These are phyloP conservation scores for Erannis defoliaria DNA, from an alignment of 2,888 invertebrate species.

Conservation along the genomic window DNA sequence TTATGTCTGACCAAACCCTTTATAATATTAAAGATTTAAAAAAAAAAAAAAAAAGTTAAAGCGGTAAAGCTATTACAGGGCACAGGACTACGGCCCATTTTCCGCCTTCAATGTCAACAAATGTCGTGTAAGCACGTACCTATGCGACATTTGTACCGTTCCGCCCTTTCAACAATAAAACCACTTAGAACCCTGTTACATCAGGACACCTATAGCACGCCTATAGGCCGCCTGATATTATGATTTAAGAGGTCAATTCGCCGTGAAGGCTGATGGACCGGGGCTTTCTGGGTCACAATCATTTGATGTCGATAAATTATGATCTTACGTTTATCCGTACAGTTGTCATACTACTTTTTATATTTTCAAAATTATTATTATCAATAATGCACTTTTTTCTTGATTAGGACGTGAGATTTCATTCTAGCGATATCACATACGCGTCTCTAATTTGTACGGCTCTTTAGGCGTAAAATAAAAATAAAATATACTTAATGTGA, in stretches of 20 bases:
- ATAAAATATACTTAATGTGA: too few relatives aligned
- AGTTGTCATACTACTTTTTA: too few relatives aligned
- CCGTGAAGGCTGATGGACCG: constrained; percentile 16
- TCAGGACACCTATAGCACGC: constrained; percentile 9
- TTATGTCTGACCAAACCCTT: too few relatives aligned
- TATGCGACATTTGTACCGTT: constrained; percentile 25
- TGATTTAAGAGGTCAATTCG: constrained; percentile 24
- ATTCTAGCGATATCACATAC: too few relatives aligned
- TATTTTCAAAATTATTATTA: background rate
- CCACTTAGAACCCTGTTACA: constrained; percentile 22
- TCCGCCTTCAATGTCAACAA: constrained; percentile 24
- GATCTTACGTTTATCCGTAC: background rate
- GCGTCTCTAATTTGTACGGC: too few relatives aligned
- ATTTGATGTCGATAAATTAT: constrained; percentile 13
- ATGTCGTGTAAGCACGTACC: constrained; percentile 15
- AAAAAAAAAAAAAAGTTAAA: background rate
- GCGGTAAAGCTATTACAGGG: constrained; percentile 15
- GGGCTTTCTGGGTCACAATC: constrained; percentile 20
- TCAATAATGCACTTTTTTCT: too few relatives aligned
- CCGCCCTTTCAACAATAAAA: constrained; percentile 28
- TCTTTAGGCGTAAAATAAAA: too few relatives aligned
- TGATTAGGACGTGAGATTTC: too few relatives aligned
- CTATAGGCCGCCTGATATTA: constrained; percentile 9
- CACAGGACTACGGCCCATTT: constrained; percentile 8
- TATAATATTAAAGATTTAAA: too few relatives aligned